Percentiles rank a stretch among this genome's conserved stretches.
phyloP scores from a whole-genome alignment of 2,113 vertebrate species.

The Amazona vittata region DNA sequence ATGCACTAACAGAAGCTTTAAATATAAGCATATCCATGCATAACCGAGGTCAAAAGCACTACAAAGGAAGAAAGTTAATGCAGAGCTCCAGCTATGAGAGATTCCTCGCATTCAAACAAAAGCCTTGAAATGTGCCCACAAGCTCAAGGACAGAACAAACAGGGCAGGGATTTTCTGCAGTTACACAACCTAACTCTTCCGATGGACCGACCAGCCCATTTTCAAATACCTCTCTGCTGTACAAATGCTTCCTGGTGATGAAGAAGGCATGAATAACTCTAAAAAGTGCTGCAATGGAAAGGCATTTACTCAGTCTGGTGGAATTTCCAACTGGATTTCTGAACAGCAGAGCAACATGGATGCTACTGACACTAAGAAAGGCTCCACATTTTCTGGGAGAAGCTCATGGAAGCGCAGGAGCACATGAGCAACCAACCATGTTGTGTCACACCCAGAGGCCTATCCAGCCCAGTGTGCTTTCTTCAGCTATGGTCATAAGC shows the following conservation, averaged over 20 bases:
- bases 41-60: not conserved
- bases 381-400: not conserved
- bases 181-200: not conserved
- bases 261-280: not conserved
- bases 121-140: not conserved
- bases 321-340: not conserved
- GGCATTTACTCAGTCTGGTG: slow-evolving; percentile 8
- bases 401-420: not conserved
- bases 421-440: accelerated
- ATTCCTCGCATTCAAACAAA: not conserved
- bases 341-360: not conserved
- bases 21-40: not conserved
- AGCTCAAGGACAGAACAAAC: not conserved
- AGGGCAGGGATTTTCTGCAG: not conserved
- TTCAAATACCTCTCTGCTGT: slow-evolving; percentile 17
- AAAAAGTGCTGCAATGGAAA: not conserved
- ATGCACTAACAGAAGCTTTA: not conserved
- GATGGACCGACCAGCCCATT: not conserved
- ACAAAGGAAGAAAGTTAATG: not conserved
- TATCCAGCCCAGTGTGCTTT: not conserved
- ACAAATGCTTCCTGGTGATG: slow-evolving; percentile 48
- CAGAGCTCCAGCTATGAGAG: not conserved
- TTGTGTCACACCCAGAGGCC: not conserved
- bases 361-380: not conserved
- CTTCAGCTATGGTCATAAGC: not conserved